These are phyloP conservation scores for Crotophaga sulcirostris DNA, from an alignment of 2,113 vertebrate species.

Conservation along the genomic window DNA sequence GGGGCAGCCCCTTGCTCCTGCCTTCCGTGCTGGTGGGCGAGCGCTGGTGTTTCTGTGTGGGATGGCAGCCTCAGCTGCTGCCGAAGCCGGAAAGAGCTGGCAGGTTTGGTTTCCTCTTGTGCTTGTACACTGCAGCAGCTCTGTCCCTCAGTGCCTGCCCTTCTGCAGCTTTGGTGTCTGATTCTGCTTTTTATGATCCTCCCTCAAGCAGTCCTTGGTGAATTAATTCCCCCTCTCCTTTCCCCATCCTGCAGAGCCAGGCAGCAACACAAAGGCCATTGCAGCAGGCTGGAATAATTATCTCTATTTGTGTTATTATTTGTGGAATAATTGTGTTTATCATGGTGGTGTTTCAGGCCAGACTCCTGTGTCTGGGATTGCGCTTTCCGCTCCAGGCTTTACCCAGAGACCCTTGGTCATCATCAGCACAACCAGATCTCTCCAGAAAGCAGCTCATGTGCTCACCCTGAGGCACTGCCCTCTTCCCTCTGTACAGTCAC, in stretches of 20 bases:
- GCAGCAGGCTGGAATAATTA: background rate
- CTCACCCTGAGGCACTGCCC: fast-evolving
- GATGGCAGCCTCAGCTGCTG: background rate
- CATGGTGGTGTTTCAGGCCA: background rate
- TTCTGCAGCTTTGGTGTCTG: background rate
- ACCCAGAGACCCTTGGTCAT: background rate
- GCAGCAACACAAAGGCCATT: background rate
- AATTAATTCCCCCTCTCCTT: background rate
- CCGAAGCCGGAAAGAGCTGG: background rate
- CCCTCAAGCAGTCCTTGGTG: background rate
- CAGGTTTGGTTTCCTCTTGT: background rate
- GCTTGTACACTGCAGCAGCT: fast-evolving
- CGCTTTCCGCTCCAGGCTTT: background rate
- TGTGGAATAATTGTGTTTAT: background rate
- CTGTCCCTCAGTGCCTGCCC: fast-evolving
- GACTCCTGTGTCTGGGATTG: background rate
- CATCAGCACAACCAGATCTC: background rate
- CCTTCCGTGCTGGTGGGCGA: fast-evolving
- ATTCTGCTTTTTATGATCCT: background rate
- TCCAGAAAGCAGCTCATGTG: fast-evolving
- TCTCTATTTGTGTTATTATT: background rate
- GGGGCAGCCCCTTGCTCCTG: background rate
- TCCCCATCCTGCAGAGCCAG: background rate
- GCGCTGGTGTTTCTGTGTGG: too few relatives aligned
- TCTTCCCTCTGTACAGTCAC: fast-evolving